Base-by-base conservation (phyloP, 2,888 invertebrate species). In the Drosophila rellima region DNA sequence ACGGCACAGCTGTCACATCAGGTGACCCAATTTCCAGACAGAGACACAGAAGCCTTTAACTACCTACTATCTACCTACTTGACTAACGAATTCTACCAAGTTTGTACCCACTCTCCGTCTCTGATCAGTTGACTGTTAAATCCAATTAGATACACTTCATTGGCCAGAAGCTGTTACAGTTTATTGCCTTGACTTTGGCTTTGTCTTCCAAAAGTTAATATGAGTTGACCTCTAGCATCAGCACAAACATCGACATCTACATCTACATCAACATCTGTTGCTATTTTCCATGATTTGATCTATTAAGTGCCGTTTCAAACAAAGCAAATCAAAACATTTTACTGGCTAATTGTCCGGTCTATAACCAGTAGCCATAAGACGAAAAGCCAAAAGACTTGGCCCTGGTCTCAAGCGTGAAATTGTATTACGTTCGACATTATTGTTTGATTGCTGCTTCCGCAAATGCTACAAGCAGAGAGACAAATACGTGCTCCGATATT, bases 351-450 rank as follows among this genome's bases (percentile, higher is more conserved):
- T 81, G 79, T 70, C 47, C 40, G 55, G 48, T 52, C 60, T 59
- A 63, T 50, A 74, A 64, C 61, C 80, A 78, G 78, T 78, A 77
- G 75, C 65, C 71, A 33, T 31, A 31, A 48, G 23, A 57, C 73
- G 65, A 59, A 55, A 39, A 76, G 75, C 62, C 71, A 33, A 40
- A 39, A 48, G 23, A 57, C 73, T 80, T 81, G 78, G 74, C 79
- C 79, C 74, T 78, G 69, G 66, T 60, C 64, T 67, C 17, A 40
- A 70, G 79, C 79, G 71, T 81, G 78, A 81, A 80, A 80, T 81
- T 74, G 79, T 74, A 74, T 81, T 74, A 77, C 70, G 66, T 48
- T 74, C 66, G 57, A 66, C 35, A 56, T 44, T 65, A 57, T 70
- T 68, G 63, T 64, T 74, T 51, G 67, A 70, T 80, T 62, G 63